These are phyloP conservation scores for Smutsia temminckii DNA, from an alignment of 2,797 vertebrate species.

Conservation along the genomic window DNA sequence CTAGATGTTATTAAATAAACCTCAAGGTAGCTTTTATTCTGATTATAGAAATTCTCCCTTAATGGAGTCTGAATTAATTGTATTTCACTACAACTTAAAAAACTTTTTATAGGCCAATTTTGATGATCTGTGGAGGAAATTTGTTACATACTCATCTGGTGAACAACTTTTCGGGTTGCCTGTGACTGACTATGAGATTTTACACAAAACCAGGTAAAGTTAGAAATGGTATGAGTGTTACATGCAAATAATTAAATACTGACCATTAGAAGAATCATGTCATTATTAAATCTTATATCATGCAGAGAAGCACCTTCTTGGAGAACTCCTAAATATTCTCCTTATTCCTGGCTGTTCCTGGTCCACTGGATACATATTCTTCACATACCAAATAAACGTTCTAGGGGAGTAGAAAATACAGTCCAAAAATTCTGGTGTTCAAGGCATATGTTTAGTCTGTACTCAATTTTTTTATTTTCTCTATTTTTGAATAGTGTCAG, in stretches of 20 bases:
- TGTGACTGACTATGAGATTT: constrained; percentile 87
- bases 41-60: constrained; percentile 48
- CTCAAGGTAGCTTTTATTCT: constrained; percentile 11
- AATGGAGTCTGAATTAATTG: constrained; percentile 37
- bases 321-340: background rate
- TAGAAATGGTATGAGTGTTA: background rate
- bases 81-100: constrained; percentile 29
- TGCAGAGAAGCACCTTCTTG: background rate
- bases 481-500: background rate
- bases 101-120: constrained; percentile 84
- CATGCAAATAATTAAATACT: background rate
- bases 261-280: background rate
- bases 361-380: background rate
- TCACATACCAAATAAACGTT: background rate
- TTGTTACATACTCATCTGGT: constrained; percentile 88
- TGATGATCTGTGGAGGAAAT: constrained; percentile 90
- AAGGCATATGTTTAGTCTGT: background rate
- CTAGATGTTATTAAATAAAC: constrained; percentile 25
- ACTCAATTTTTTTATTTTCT: background rate
- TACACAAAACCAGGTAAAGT: constrained; percentile 88
- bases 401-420: background rate
- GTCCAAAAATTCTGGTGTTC: background rate
- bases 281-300: background rate
- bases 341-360: background rate
- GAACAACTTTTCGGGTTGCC: constrained; percentile 91